phyloP scores from a whole-genome alignment of 1,140 invertebrate species.

The Pseudomyrmex gracilis region DNA sequence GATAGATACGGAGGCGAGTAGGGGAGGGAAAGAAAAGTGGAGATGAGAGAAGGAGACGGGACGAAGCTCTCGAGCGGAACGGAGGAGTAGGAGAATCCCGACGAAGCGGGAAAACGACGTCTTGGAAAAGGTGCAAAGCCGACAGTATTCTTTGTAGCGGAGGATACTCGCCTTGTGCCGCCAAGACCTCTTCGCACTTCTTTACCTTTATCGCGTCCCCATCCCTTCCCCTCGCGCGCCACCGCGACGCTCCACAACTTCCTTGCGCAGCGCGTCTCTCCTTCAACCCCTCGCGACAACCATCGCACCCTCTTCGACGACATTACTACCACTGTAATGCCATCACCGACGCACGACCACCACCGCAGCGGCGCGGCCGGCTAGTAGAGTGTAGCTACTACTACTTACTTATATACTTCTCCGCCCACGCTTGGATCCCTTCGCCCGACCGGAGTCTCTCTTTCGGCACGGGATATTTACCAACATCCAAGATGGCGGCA shows the following conservation, averaged over 20 bases:
- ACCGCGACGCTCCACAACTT: conserved; percentile 42
- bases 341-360: not conserved
- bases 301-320: conserved; percentile 38
- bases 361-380: not conserved
- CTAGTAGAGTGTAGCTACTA: conserved; percentile 37
- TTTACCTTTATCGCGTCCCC: conserved; percentile 72
- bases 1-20: conserved; percentile 22
- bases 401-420: conserved; percentile 64
- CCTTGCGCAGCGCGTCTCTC: conserved; percentile 36
- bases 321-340: conserved; percentile 43
- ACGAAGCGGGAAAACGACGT: conserved; percentile 79
- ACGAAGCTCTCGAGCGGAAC: conserved; percentile 16
- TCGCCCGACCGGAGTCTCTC: conserved; percentile 64
- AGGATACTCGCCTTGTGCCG: conserved; percentile 75
- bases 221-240: not conserved
- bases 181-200: conserved; percentile 83
- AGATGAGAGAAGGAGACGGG: no score
- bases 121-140: conserved; percentile 85
- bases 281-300: conserved; percentile 43
- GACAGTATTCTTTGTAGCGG: conserved; percentile 84
- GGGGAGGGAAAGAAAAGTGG: conserved; percentile 41
- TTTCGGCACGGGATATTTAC: conserved; percentile 84
- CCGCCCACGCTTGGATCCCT: conserved; percentile 69
- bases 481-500: conserved; percentile 84
- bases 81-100: conserved; percentile 56